A percentile compares a stretch with the other conserved stretches of the same genome.
These are phyloP conservation scores for Keiferia lycopersicella DNA, from an alignment of 2,888 invertebrate species.

Conservation along the genomic window DNA sequence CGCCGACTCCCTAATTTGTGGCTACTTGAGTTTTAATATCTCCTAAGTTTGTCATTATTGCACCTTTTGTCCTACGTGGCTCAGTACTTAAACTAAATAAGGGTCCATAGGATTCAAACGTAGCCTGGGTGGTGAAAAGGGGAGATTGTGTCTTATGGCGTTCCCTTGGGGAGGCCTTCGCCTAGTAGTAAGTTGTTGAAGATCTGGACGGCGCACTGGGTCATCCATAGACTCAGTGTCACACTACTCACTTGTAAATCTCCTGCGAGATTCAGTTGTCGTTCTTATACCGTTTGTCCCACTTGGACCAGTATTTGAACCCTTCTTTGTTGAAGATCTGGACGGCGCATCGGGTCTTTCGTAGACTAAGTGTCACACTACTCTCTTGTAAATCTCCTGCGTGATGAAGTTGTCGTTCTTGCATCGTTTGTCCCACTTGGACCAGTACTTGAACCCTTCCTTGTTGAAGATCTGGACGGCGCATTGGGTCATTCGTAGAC, in stretches of 20 bases:
- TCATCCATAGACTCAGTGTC: no score
- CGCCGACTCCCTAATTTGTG: no score
- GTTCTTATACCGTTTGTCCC: no score
- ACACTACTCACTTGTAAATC: conserved; percentile 72
- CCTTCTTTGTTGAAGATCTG: conserved; percentile 65
- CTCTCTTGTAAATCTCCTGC: conserved; percentile 71
- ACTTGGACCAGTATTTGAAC: conserved; percentile 70
- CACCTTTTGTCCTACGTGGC: conserved; percentile 64
- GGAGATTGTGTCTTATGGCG: no score
- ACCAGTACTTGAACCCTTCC: conserved; percentile 74
- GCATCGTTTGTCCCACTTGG: conserved; percentile 63
- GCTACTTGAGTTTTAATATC: no score
- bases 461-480: conserved; percentile 62
- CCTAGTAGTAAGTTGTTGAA: no score
- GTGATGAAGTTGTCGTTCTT: conserved; percentile 67
- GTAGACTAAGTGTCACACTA: no score
- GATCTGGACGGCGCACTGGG: conserved; percentile 68
- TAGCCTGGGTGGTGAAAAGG: no score
- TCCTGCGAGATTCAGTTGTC: conserved; percentile 65
- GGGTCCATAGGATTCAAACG: no score
- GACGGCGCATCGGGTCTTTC: no score
- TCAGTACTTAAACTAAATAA: conserved; percentile 75
- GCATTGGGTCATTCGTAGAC: conserved; percentile 39
- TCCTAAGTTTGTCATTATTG: no score
- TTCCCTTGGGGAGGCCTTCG: no score